These are phyloP conservation scores for Heterodera filipjevi DNA, from an alignment of 2,888 invertebrate species.

Conservation along the genomic window DNA sequence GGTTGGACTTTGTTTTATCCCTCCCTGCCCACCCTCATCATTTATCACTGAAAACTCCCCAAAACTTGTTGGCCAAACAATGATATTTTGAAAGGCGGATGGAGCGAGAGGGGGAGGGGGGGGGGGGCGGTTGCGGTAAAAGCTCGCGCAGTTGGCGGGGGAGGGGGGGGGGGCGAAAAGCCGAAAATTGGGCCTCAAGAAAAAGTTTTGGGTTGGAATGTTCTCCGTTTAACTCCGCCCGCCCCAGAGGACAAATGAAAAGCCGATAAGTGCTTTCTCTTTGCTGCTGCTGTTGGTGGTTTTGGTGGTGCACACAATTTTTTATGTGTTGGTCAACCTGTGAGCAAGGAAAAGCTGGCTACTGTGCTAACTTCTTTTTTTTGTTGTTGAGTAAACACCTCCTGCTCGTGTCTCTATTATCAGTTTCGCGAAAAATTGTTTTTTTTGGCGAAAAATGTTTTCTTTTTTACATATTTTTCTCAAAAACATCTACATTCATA, in stretches of 20 bases:
- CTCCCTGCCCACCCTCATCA: not conserved
- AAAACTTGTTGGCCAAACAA: not conserved
- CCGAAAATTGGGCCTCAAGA: not conserved
- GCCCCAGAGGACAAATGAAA: not conserved
- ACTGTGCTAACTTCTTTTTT: not conserved
- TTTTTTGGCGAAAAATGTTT: not conserved
- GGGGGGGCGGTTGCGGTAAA: not conserved
- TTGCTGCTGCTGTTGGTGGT: too few relatives aligned
- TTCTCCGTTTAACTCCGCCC: not conserved
- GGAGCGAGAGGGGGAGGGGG: not conserved
- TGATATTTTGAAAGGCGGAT: not conserved
- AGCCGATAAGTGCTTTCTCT: not conserved
- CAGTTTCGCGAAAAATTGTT: not conserved
- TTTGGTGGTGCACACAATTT: not conserved
- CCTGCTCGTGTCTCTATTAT: not conserved
- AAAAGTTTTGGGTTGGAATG: not conserved
- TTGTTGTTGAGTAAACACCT: not conserved
- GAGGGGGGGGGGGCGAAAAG: not conserved
- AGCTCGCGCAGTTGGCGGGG: not conserved
- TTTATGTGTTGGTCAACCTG: conserved; percentile 4
- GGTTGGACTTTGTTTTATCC: not conserved
- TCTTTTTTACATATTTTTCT: too few relatives aligned
- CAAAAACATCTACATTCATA: not conserved
- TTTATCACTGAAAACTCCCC: too few relatives aligned
- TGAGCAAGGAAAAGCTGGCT: not conserved